phyloP scores from a whole-genome alignment of 2,113 vertebrate genomes.

The Meriones unguiculatus region DNA sequence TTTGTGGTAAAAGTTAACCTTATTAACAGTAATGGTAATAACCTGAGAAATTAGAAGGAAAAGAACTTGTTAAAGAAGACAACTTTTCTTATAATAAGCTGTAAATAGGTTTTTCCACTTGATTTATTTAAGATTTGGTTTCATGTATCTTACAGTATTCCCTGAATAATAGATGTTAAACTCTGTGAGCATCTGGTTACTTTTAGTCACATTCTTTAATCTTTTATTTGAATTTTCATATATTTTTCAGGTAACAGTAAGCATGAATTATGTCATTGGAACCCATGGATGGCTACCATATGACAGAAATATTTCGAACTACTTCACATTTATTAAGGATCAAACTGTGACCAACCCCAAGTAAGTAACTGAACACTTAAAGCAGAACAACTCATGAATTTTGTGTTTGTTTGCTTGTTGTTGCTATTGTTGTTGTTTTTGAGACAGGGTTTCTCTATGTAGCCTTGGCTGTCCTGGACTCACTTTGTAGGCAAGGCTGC shows the following conservation, averaged over 20 bases:
- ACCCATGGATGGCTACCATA: conserved; percentile 98
- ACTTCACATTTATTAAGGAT: conserved; percentile 98
- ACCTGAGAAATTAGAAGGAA: conserved; percentile 39
- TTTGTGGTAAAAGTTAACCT: not conserved
- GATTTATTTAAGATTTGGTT: conserved; percentile 29
- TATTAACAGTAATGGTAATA: not conserved
- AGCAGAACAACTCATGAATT: not conserved
- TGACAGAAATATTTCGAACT: conserved; percentile 98
- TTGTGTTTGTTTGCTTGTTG: not conserved
- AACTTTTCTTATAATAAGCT: conserved; percentile 4
- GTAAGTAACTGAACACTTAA: conserved; percentile 87
- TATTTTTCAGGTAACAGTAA: conserved; percentile 91
- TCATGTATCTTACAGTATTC: conserved; percentile 3
- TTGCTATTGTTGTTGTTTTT: not conserved
- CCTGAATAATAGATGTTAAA: conserved; percentile 27
- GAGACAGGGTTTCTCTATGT: not conserved
- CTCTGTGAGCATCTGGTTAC: conserved; percentile 39
- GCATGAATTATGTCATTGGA: conserved; percentile 93
- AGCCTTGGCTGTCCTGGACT: not conserved
- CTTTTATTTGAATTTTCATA: conserved; percentile 45
- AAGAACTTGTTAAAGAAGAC: conserved; percentile 27
- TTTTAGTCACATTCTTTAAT: not conserved
- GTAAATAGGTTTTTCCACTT: conserved; percentile 48
- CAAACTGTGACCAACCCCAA: conserved; percentile 96
- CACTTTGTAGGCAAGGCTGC: not conserved